Base-by-base conservation (phyloP, 2,113 vertebrate genomes). In the Gnathonemus echidnorhynchus region DNA sequence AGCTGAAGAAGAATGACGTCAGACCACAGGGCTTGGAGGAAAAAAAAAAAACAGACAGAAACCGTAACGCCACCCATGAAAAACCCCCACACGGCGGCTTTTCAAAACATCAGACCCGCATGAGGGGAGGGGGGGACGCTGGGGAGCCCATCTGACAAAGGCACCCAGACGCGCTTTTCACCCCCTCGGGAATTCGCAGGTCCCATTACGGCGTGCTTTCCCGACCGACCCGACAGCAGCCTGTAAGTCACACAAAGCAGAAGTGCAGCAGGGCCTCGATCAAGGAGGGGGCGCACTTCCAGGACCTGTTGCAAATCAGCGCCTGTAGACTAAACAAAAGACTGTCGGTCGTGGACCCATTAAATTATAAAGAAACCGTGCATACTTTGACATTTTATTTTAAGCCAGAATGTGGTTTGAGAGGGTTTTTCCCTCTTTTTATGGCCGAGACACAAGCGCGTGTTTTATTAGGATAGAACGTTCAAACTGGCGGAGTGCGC, bases 281-380 rank as follows among this genome's bases (percentile, higher is more conserved):
- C 52, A 90, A 50, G 89, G 84, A 31, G 70, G 93, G 95, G 95
- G 94, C 94, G 93, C 93, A 89, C 80, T 89, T 86, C 66, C 94
- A 94, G 95, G 93, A 96, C 96, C 95, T 96, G 96, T 96, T 96
- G 95, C 95, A 95, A 95, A 95, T 95, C 95, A 94, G 93, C 94
- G 94, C 94, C 95, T 95, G 95, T 93, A 96, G 96, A 95, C 95
- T 94, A 95, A 96, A 96, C 96, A 96, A 96, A 96, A 96, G 96
- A 96, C 95, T 92, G 94, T 74, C 85, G 91, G 70, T 9, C 70
- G 70, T 39, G 15, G 13, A 39, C 27, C 27, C 15, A 77, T 77
- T 77, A 77, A 39, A 94, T 94, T 93, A 92, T 91, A 91, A 66
- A 92, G 90, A 6, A 92, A 92, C 88, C 88, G 2, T 46, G 19